Evolutionary conservation across 2,888 invertebrate species (phyloP), one percentile per base, ranked within the genome.

Genomic region (Silvanus unidentatus): DNA sequence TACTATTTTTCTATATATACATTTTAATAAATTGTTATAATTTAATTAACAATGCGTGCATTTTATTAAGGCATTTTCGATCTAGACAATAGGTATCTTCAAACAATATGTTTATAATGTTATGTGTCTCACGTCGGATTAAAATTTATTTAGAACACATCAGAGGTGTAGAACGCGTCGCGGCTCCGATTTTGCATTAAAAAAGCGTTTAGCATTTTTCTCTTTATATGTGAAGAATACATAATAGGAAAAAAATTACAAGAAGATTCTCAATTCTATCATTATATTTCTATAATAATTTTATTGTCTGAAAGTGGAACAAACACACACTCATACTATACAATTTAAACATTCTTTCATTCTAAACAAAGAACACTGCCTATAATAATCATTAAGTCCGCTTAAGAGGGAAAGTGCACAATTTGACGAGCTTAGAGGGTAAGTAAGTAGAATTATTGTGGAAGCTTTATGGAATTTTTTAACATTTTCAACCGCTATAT

Each of bases 11-110:
- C 34, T 36, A 47, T 39, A 41, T 42, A 39, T 43, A 45, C 45
- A 41, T 43, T 45, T 47, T 44, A 49, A 52, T 52, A 52, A 49
- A 52, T 39, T 47, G 51, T 51, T 51, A 49, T 43, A 42, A 50
- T 44, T 42, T 28, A 22, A 22, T 22, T 5, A 22, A 22, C 4
- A 3, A 22, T 5, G 8, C 8, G 22, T 22, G 22, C n/a, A n/a
- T 22, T 22, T 22, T 8, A 22, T 8, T 22, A 22, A 22, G n/a
- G n/a, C n/a, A n/a, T n/a, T n/a, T n/a, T n/a, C n/a, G n/a, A n/a
- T n/a, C 6, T 28, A 28, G 8, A 8, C 28, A 28, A n/a, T n/a
- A n/a, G n/a, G n/a, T n/a, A n/a, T n/a, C n/a, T n/a, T n/a, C n/a
- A 32, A 32, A 32, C 4, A 32, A 32, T 32, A 12, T 22, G n/a